These are phyloP conservation scores for Acleris literana DNA, from an alignment of 2,888 invertebrate genomes.

Conservation along the genomic window DNA sequence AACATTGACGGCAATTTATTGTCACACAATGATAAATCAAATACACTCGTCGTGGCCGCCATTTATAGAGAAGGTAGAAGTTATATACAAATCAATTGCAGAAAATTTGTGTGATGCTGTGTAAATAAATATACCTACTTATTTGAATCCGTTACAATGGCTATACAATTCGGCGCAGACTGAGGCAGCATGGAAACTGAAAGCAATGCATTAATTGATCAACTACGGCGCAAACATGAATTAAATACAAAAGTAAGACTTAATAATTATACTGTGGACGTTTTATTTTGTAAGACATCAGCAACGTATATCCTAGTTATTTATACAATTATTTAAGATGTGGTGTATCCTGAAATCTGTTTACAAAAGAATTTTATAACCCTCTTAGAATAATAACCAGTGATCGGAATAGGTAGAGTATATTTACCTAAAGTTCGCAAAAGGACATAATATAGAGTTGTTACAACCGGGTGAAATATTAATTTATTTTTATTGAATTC, in stretches of 20 bases:
- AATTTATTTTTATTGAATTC: too few relatives aligned
- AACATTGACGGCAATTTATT: neutral
- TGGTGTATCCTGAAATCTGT: too few relatives aligned
- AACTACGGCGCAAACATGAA: conserved; percentile 61
- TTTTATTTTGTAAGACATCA: neutral
- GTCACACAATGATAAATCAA: neutral
- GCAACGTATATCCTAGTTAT: too few relatives aligned
- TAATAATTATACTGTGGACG: neutral
- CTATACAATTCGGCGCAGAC: conserved; percentile 1
- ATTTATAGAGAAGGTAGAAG: too few relatives aligned
- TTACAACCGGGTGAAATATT: too few relatives aligned
- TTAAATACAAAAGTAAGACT: conserved; percentile 51
- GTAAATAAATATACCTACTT: neutral
- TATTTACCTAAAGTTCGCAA: too few relatives aligned
- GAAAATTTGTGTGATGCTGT: conserved; percentile 4
- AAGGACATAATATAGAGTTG: too few relatives aligned
- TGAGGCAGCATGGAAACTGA: conserved; percentile 62
- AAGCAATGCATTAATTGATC: conserved; percentile 58
- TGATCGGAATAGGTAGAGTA: too few relatives aligned
- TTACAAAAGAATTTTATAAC: too few relatives aligned
- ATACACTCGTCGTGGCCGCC: too few relatives aligned
- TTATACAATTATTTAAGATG: too few relatives aligned
- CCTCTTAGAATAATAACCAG: too few relatives aligned
- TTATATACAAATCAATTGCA: neutral
- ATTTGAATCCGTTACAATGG: conserved; percentile 10